phyloP scores from a whole-genome alignment of 2,888 invertebrate species.

The Zeuzera pyrina region DNA sequence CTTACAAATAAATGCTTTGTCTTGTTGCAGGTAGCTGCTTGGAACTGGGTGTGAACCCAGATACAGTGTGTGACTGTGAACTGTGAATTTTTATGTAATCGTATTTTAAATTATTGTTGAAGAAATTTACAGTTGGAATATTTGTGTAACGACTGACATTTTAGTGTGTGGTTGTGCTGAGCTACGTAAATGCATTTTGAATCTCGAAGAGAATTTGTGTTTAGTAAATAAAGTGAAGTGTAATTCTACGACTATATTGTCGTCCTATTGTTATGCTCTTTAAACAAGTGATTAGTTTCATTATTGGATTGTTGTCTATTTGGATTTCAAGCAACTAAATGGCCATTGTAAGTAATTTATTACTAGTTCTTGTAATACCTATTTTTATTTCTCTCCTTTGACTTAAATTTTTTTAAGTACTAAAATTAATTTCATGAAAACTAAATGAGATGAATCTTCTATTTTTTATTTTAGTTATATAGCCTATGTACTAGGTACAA shows the following conservation, averaged over 20 bases:
- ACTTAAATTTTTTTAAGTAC: neutral
- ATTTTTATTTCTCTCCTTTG: neutral
- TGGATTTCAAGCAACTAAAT: constrained; percentile 49
- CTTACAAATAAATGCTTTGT: constrained; percentile 62
- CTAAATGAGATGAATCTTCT: neutral
- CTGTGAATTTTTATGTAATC: constrained; percentile 69
- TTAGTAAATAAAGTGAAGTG: constrained; percentile 46
- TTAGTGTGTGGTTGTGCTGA: constrained; percentile 21
- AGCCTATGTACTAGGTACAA: neutral
- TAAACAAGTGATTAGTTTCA: constrained; percentile 53
- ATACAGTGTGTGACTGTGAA: constrained; percentile 64
- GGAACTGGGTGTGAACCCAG: constrained; percentile 68
- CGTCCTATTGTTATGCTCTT: constrained; percentile 39
- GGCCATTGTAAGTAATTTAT: constrained; percentile 48
- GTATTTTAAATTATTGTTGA: constrained; percentile 45
- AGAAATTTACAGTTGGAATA: constrained; percentile 39
- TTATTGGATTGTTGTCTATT: constrained; percentile 54
- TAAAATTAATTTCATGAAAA: neutral
- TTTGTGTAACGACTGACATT: constrained; percentile 19
- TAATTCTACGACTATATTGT: constrained; percentile 22
- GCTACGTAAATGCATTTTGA: no score
- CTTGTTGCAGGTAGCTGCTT: constrained; percentile 67
- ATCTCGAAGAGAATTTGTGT: no score
- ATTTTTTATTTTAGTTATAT: neutral
- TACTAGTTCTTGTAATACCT: neutral